Evolutionary conservation across 2,113 vertebrate species (phyloP).

Genomic region (Corvus cornix): DNA sequence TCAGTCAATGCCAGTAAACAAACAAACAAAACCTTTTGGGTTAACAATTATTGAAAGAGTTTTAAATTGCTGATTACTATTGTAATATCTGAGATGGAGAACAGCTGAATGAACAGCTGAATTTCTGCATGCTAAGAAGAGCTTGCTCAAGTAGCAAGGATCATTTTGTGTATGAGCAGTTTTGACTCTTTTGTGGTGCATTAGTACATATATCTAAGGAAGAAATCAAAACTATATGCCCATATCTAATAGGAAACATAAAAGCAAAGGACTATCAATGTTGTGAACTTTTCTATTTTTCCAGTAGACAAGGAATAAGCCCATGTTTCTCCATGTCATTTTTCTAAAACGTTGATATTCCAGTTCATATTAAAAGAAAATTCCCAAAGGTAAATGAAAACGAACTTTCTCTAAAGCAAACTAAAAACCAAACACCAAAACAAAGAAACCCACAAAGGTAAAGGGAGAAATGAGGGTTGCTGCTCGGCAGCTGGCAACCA

Average conservation of each 20-base stretch:
- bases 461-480: neutral
- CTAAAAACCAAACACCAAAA: neutral
- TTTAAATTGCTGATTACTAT: slow-evolving; percentile 55
- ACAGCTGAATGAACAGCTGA: slow-evolving; percentile 71
- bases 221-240: neutral
- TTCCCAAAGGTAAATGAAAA: neutral
- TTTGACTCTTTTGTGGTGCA: neutral
- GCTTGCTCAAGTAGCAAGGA: neutral
- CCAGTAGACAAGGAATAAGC: neutral
- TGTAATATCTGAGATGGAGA: slow-evolving; percentile 48
- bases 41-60: slow-evolving; percentile 44
- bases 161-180: neutral
- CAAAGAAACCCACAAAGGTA: neutral
- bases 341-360: neutral
- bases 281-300: neutral
- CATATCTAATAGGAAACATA: neutral
- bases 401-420: neutral
- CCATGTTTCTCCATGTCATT: neutral
- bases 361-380: neutral
- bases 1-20: slow-evolving; percentile 49
- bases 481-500: neutral
- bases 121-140: slow-evolving; percentile 16
- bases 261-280: neutral
- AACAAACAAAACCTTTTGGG: slow-evolving; percentile 62
- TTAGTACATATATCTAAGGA: neutral